Base-by-base conservation (phyloP, 1,140 invertebrate species). In the Drosophila punjabiensis region DNA sequence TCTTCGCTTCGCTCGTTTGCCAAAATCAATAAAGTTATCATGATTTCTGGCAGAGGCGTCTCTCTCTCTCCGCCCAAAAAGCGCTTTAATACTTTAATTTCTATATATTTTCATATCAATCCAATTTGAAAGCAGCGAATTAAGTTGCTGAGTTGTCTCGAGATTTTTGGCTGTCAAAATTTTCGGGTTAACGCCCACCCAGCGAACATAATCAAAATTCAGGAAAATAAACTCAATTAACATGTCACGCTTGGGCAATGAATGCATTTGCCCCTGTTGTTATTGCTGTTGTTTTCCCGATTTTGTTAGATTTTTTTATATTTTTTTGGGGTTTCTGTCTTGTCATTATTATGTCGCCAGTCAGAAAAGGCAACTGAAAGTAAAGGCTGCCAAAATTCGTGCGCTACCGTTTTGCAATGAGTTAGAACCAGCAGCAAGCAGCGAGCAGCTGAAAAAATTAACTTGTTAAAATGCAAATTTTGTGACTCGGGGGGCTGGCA, bases 391-490 rank as follows among this genome's bases (percentile, higher is more conserved):
- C 69, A 67, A 82, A 86, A 77, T 82, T 89, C 86, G 86, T 89
- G 86, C 64, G 86, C 86, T 89, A 89, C 86, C 60, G 86, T 89
- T 89, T 90, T 79, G 71, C 79, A 88, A 89, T 76, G 65, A 53
- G 50, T 74, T 81, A 78, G 74, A 81, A 68, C 73, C 73, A 74
- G 45, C 55, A 58, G 43, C 60, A 63, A 33, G 43, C 47, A 58
- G 43, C 60, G 66, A 33, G 43, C 47, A 86, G 64, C 66, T 62
- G 71, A 76, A 85, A 78, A 85, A 89, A 89, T 89, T 89, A 89
- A 89, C 85, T 89, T 89, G 85, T 89, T 89, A 89, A 89, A 90
- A 90, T 89, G 85, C 85, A 89, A 89, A 89, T 89, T 89, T 82
- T 68, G 55, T 83, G 70, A 61, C 84, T 88, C 62, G 67, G 60